Evolutionary conservation across 2,888 invertebrate species (phyloP), one percentile per base, ranked within the genome.

Genomic region (Cancer borealis): DNA sequence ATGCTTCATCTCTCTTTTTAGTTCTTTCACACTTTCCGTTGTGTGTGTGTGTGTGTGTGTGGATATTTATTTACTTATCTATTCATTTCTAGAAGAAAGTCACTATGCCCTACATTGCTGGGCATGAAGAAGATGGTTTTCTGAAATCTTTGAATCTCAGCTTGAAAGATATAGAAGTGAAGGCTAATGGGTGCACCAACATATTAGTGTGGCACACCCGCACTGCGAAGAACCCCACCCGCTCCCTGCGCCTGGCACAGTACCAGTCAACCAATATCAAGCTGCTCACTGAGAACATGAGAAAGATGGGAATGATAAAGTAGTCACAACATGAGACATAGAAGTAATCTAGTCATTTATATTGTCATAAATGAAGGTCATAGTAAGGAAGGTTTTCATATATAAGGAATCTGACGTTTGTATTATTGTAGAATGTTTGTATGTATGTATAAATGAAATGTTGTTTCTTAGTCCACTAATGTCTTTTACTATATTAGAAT

Each of bases 81-180:
- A 39, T 88, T 26, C 73, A 1, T 47, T 94, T 94, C 21, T 90
- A 95, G 95, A 94, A 92, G 54, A 94, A 97, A 92, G 97, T 97
- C 12, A 97, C 97, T 47, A 98, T 98, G 98, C 98, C 98, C 0
- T 98, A 97, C 96, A 97, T 97, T 95, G 97, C 97, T 0, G 98
- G 98, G 21, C 97, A 97, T 96, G 98, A 98, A 96, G 98, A 98
- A 96, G 98, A 98, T 96, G 97, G 97, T 92, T 98, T 98, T 96
- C 97, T 98, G 45, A 97, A 97, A 91, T 97, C 98, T 96, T 97
- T 98, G 91, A 97, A 97, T 30, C 96, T 98, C 21, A 97, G 97
- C 93, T 96, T 98, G 21, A 97, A 97, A 60, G 98, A 98, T 92
- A 97, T 98, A 92, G 98, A 98, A 96, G 98, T 98, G 0, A 97